Percentiles rank a stretch among this genome's conserved stretches.
phyloP scores from a whole-genome alignment of 2,888 invertebrate species.

The Salticus scenicus region DNA sequence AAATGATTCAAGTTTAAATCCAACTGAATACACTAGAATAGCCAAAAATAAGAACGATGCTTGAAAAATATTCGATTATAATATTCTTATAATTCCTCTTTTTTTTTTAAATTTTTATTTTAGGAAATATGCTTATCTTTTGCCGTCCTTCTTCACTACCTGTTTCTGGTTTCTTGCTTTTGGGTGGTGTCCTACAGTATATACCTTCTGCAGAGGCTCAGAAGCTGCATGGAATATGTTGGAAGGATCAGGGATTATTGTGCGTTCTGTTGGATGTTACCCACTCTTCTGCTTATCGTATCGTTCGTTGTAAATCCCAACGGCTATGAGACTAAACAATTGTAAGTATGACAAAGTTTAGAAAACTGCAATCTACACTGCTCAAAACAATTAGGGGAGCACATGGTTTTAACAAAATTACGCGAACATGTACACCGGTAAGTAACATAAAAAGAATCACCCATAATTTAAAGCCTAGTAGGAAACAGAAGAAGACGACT shows the following conservation, averaged over 20 bases:
- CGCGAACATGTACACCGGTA: too few relatives aligned
- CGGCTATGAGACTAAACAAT: constrained; percentile 84
- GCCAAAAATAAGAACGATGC: too few relatives aligned
- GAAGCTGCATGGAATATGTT: constrained; percentile 81
- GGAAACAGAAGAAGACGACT: too few relatives aligned
- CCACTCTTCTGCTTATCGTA: constrained; percentile 75
- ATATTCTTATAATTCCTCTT: too few relatives aligned
- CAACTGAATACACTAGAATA: too few relatives aligned
- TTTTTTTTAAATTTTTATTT: too few relatives aligned
- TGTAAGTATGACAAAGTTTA: constrained; percentile 75
- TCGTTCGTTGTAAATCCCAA: constrained; percentile 82
- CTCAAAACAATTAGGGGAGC: too few relatives aligned
- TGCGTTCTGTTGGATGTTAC: constrained; percentile 70
- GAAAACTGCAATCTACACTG: too few relatives aligned
- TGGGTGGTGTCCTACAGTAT: constrained; percentile 83
- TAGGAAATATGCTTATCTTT: constrained; percentile 81
- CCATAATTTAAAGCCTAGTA: too few relatives aligned
- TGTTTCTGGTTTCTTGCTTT: constrained; percentile 82
- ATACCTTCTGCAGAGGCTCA: constrained; percentile 73
- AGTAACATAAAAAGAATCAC: background rate
- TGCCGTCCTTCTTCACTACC: constrained; percentile 82
- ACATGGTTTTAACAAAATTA: too few relatives aligned
- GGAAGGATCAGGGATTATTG: constrained; percentile 79
- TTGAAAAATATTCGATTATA: too few relatives aligned
- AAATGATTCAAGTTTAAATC: too few relatives aligned